Base-by-base conservation (phyloP, 2,113 vertebrate species). In the Nanorana parkeri region DNA sequence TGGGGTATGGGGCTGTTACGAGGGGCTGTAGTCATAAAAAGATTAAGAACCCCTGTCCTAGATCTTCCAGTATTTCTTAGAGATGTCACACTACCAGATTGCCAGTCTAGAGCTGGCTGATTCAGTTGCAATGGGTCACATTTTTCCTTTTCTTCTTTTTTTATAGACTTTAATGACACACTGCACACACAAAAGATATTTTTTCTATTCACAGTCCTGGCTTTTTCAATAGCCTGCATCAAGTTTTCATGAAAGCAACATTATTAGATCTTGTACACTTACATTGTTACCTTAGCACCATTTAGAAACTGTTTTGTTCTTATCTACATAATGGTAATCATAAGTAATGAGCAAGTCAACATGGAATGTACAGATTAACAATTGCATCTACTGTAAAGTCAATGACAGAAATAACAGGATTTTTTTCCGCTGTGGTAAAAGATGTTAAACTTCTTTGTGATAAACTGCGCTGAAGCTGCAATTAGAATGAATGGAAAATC, bases 261-360 rank as follows among this genome's bases (percentile, higher is more conserved):
- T 21, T 56, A 74, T 74, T 74, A n/a, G 71, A 28, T 74, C 26
- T 74, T 29, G 32, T 74, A 28, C 28, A 26, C 55, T 58, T 15
- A 17, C 26, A 74, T 74, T 74, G 54, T 60, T 32, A n/a, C 26
- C 56, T 21, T 56, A 26, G 17, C 19, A 17, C 51, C 8, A 5
- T 72, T 72, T 72, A 55, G 68, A 54, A 72, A 72, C 55, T 74
- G 71, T 56, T 74, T 74, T 74, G 58, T 74, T 74, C 71, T 74
- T 74, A 74, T 74, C 71, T 74, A 21, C 71, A 60, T 74, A 74
- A 74, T 74, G 55, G 71, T 55, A 74, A 55, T 55, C 55, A 74
- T 74, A 74, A 74, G 71, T 60, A 74, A 74, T 74, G 71, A 74
- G 58, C 19, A 28, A 74, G 71, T 36, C 71, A 60, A 29, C 54